Percentiles rank a stretch among this genome's conserved stretches.
Conservation (phyloP, 2,888 invertebrate genomes). For the Parelbella ahira region DNA sequence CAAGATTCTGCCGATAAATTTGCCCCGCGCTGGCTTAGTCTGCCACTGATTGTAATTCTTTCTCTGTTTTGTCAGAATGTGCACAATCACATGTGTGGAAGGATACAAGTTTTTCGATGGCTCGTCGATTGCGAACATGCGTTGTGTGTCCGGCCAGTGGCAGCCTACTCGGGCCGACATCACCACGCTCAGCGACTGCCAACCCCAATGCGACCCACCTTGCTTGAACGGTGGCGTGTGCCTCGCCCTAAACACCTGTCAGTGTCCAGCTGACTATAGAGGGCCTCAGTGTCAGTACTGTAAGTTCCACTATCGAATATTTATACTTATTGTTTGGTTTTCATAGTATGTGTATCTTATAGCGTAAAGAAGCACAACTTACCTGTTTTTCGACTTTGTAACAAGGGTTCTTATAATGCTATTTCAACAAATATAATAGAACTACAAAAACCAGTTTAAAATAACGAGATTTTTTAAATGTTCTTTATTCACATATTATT, state of each 20-base stretch:
- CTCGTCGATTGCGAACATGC: slow-evolving; percentile 83
- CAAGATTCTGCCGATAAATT: too few species aligned
- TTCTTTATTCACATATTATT: too few species aligned
- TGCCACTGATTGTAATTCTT: not conserved
- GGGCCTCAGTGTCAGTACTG: slow-evolving; percentile 87
- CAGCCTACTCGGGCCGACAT: slow-evolving; percentile 83
- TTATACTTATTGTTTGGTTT: too few species aligned
- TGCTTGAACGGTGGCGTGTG: slow-evolving; percentile 93
- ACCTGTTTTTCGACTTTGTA: too few species aligned
- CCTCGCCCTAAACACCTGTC: slow-evolving; percentile 86
- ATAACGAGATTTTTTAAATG: too few species aligned
- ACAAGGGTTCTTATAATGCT: too few species aligned
- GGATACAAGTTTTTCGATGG: slow-evolving; percentile 88
- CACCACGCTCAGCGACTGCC: slow-evolving; percentile 84
- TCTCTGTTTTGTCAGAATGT: slow-evolving; percentile 66
- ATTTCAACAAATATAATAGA: too few species aligned
- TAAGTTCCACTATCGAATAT: too few species aligned
- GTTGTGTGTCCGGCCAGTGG: slow-evolving; percentile 87
- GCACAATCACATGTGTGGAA: slow-evolving; percentile 83
- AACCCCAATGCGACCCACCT: slow-evolving; percentile 83
- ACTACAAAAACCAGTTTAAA: too few species aligned
- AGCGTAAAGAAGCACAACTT: too few species aligned
- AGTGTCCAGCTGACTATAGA: slow-evolving; percentile 85
- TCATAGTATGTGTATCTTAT: too few species aligned
- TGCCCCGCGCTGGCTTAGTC: too few species aligned